phyloP scores from a whole-genome alignment of 2,888 invertebrate genomes.

The Sisyra nigra region DNA sequence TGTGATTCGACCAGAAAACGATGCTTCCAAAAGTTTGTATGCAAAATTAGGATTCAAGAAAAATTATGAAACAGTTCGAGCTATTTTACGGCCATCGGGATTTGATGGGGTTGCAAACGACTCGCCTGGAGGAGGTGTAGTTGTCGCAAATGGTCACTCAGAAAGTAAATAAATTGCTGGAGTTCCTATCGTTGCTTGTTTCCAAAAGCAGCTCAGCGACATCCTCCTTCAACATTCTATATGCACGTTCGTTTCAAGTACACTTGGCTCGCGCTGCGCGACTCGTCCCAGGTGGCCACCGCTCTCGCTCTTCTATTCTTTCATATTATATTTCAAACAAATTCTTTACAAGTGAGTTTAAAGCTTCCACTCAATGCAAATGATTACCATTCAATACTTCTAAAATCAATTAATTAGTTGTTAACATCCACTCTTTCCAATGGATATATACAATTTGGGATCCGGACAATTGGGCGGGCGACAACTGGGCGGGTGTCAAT shows the following conservation, averaged over 20 bases:
- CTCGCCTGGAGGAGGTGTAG: slow-evolving; percentile 17
- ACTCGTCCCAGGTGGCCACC: not conserved
- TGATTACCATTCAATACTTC: no score
- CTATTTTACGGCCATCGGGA: slow-evolving; percentile 48
- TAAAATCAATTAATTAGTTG: no score
- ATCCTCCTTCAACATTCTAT: not conserved
- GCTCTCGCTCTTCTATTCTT: no score
- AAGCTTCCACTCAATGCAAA: no score
- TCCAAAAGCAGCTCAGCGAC: not conserved
- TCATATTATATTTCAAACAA: no score
- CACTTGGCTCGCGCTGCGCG: slow-evolving; percentile 1
- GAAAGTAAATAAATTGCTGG: slow-evolving; percentile 1
- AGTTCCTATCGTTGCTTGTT: not conserved
- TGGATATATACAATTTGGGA: no score
- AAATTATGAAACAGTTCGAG: slow-evolving; percentile 65
- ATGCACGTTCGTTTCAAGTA: slow-evolving; percentile 5
- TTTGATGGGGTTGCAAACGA: slow-evolving; percentile 22
- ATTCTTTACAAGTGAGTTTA: no score
- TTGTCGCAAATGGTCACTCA: not conserved
- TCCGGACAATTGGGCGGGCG: no score
- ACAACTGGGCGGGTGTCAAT: no score
- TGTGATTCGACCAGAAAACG: slow-evolving; percentile 74
- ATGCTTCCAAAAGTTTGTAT: slow-evolving; percentile 70
- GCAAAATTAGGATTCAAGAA: slow-evolving; percentile 68
- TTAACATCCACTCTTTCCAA: no score